phyloP scores from a whole-genome alignment of 2,113 vertebrate genomes.

The Nesoenas mayeri region DNA sequence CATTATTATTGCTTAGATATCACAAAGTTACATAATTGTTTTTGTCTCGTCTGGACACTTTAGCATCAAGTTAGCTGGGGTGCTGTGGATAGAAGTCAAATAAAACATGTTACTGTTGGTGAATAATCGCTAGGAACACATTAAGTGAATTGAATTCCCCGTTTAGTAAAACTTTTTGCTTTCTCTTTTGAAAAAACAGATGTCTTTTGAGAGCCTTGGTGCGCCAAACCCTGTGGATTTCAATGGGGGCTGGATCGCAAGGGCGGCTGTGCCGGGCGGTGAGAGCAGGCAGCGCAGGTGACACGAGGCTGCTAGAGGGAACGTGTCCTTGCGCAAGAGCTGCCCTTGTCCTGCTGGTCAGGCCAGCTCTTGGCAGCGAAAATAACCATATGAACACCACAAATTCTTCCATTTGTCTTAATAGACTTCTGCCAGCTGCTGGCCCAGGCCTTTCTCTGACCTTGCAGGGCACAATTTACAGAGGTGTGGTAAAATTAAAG shows the following conservation, averaged over 20 bases:
- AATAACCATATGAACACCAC: not conserved
- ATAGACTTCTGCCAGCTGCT: not conserved
- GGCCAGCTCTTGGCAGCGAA: not conserved
- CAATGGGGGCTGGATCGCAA: not conserved
- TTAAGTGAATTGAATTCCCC: not conserved
- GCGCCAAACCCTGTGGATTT: not conserved
- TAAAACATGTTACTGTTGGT: not conserved
- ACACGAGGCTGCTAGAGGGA: not conserved
- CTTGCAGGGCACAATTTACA: not conserved
- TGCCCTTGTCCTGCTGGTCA: not conserved
- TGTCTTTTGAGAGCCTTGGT: not conserved
- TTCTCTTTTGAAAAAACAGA: not conserved
- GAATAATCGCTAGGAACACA: not conserved
- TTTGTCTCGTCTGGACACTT: not conserved
- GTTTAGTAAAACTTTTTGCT: not conserved
- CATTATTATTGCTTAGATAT: not conserved
- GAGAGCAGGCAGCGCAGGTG: not conserved
- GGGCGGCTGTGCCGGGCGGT: rapidly evolving
- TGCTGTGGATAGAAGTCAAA: not conserved
- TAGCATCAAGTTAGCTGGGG: not conserved
- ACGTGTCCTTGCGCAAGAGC: not conserved
- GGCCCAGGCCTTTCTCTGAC: not conserved
- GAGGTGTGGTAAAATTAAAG: not conserved
- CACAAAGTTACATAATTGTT: not conserved
- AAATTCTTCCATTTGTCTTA: not conserved